Percentiles rank a stretch among this genome's conserved stretches.
Conservation (phyloP, 1,140 invertebrate species). For the Myzus persicae region DNA sequence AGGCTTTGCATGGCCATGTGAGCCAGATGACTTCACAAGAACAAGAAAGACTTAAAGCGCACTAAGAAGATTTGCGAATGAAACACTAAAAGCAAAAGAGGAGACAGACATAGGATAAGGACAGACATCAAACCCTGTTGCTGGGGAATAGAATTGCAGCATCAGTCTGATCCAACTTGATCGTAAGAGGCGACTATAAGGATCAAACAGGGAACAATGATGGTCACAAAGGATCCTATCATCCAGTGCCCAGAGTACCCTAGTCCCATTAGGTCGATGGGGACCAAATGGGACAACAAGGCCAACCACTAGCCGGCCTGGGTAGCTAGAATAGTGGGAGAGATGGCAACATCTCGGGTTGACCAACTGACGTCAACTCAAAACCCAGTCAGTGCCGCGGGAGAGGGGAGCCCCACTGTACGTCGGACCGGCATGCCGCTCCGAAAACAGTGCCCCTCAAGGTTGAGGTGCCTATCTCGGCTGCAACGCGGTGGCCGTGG, state of each 20-base stretch:
- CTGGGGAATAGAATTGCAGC: not conserved
- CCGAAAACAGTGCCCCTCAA: not conserved
- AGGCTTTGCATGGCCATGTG: too few relatives aligned
- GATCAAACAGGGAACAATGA: too few relatives aligned
- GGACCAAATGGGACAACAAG: not conserved
- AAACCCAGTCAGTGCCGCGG: not conserved
- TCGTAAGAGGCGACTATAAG: too few relatives aligned
- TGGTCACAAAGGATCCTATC: too few relatives aligned
- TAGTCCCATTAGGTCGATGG: not conserved
- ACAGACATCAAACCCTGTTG: not conserved
- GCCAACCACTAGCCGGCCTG: constrained; percentile 7
- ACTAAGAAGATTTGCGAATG: too few relatives aligned
- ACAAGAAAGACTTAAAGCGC: too few relatives aligned
- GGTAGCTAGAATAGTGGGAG: too few relatives aligned
- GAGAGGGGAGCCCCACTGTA: not conserved
- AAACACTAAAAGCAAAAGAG: not conserved
- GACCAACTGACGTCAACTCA: not conserved
- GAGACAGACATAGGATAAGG: not conserved
- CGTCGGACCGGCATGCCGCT: not conserved
- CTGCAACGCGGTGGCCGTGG: too few relatives aligned
- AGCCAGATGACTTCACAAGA: too few relatives aligned
- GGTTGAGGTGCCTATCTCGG: too few relatives aligned
- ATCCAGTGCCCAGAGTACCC: not conserved
- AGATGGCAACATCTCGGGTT: not conserved
- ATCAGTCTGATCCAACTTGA: too few relatives aligned